Evolutionary conservation across 2,113 vertebrate genomes (phyloP), one percentile per base, ranked within the genome.

Genomic region (Silurus meridionalis): DNA sequence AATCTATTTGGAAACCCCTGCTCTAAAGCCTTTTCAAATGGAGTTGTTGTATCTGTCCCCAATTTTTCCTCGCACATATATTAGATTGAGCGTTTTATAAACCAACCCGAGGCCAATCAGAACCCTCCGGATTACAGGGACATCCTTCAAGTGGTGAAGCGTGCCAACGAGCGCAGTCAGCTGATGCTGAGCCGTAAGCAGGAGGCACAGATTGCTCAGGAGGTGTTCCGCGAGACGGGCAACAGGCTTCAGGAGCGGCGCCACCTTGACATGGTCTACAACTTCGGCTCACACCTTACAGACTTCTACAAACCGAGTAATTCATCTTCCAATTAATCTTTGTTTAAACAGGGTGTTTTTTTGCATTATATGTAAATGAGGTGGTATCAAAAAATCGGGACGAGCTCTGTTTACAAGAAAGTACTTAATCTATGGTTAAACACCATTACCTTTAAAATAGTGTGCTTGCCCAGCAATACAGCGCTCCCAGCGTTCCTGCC

Each of bases 271-370:
- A 93, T 97, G 89, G 94, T 97, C 60, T 98, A 96, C 90, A 98
- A 98, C 93, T 99, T 98, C 0, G 97, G 97, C 3, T 97, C 95
- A 0, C 95, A 96, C 60, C 96, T 98, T 23, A 98, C 97, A 0
- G 97, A 98, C 61, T 0, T 82, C 57, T 99, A 97, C 67, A 95
- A 93, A 58, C 93, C 94, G 25, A 91, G 97, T 97, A 91, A 90
- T 52, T 80, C 11, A 50, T 23, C 48, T 86, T 71, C n/a, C 15
- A 46, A 28, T 48, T 64, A 58, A 37, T 37, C 14, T 37, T 79
- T 52, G 14, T 17, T 57, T 3, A 5, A 37, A 37, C 14, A 37
- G 11, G 10, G 64, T 69, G 66, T 37, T 4, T 2, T 2, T 6
- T 64, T 64, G 8, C 8, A 10, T 64, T 64, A n/a, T 10, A 37